Evolutionary conservation across 2,888 invertebrate species (phyloP).

Genomic region (Amphimallon solstitiale): DNA sequence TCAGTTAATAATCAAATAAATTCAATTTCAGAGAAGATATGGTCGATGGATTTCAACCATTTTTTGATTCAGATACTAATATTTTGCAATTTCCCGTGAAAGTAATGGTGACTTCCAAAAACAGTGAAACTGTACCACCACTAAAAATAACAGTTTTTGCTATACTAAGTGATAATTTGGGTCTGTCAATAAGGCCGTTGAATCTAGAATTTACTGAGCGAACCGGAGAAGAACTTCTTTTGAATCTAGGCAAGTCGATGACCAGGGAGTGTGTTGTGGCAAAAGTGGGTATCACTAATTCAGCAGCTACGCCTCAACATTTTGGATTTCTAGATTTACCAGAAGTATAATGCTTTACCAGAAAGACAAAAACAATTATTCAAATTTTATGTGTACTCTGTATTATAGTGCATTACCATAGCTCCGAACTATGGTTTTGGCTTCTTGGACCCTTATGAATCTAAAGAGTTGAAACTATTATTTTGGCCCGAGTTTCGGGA

Average conservation of each 20-base stretch:
- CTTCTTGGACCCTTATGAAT: conserved; percentile 47
- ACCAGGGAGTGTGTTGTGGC: conserved; percentile 48
- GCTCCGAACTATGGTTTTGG: conserved; percentile 52
- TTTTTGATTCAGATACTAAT: conserved; percentile 41
- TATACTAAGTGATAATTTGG: conserved; percentile 45
- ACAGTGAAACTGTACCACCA: conserved; percentile 45
- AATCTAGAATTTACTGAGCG: not conserved
- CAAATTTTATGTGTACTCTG: not conserved
- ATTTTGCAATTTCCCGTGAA: conserved; percentile 48
- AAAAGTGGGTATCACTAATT: conserved; percentile 47
- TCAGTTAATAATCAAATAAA: too few relatives aligned
- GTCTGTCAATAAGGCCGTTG: conserved; percentile 40
- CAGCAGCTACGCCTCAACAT: conserved; percentile 46
- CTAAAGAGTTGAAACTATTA: conserved; percentile 42
- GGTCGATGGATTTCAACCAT: conserved; percentile 35
- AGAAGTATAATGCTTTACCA: conserved; percentile 40
- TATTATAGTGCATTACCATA: conserved; percentile 47
- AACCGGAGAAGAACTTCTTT: conserved; percentile 38
- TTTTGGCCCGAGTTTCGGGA: conserved; percentile 45
- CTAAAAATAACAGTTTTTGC: conserved; percentile 47
- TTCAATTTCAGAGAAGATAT: conserved; percentile 37
- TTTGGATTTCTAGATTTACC: conserved; percentile 51
- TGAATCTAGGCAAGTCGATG: conserved; percentile 50
- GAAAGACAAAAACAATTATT: not conserved
- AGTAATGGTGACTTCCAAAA: conserved; percentile 42